phyloP scores from a whole-genome alignment of 2,113 vertebrate species.

The Piprites chloris region DNA sequence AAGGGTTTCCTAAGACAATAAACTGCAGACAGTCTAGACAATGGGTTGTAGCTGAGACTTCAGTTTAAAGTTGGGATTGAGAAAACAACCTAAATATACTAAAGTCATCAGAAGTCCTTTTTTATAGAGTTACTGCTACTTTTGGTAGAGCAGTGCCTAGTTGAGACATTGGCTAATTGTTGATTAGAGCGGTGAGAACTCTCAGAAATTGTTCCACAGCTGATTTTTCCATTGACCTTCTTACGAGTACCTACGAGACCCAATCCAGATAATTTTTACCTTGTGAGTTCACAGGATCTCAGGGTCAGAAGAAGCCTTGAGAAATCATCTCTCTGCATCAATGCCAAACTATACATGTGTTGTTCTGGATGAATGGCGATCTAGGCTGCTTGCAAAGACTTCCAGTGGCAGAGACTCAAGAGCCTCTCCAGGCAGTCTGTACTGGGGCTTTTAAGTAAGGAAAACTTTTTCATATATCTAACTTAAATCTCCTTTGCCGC shows the following conservation, averaged over 20 bases:
- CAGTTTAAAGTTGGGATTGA: neutral
- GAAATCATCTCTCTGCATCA: neutral
- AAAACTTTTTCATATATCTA: neutral
- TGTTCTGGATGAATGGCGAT: neutral
- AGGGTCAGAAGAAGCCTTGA: neutral
- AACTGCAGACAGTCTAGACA: neutral
- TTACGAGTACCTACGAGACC: neutral
- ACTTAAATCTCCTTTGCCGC: neutral
- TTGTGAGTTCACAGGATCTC: neutral
- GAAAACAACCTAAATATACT: neutral
- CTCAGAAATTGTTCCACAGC: neutral
- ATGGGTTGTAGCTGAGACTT: neutral
- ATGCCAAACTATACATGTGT: neutral
- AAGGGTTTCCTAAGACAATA: neutral
- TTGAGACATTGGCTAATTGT: neutral
- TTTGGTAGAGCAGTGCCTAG: neutral
- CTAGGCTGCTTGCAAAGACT: neutral
- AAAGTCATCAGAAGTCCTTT: neutral
- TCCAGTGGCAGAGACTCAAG: neutral
- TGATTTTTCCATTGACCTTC: neutral
- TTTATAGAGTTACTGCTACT: neutral
- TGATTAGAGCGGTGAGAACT: neutral
- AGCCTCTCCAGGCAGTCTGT: neutral
- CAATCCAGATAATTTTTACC: neutral
- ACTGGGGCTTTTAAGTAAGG: neutral